Percentiles rank a stretch among this genome's conserved stretches.
phyloP scores from a whole-genome alignment of 2,888 invertebrate genomes.

The Amblyteles armatorius region DNA sequence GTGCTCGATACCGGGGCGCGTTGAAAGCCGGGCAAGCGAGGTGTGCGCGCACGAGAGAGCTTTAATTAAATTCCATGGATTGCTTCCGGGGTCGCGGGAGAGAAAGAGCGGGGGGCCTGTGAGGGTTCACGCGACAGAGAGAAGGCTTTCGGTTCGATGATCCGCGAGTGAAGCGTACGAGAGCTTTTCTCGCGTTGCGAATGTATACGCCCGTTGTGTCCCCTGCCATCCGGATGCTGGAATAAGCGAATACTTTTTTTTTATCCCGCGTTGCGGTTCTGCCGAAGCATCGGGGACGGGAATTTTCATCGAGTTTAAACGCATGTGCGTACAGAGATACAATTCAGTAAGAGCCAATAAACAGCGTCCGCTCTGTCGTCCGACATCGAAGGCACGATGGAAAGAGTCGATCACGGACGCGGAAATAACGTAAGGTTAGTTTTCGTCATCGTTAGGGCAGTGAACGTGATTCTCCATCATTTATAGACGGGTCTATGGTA shows the following conservation, averaged over 20 bases:
- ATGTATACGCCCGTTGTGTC: slow-evolving; percentile 41
- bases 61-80: slow-evolving; percentile 76
- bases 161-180: slow-evolving; percentile 37
- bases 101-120: slow-evolving; percentile 1
- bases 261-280: not conserved
- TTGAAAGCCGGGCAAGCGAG: slow-evolving; percentile 43
- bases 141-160: slow-evolving; percentile 70
- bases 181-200: slow-evolving; percentile 47
- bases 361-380: too few species aligned
- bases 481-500: too few species aligned
- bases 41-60: slow-evolving; percentile 58
- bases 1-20: slow-evolving; percentile 45
- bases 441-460: too few species aligned
- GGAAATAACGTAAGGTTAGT: too few species aligned
- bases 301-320: slow-evolving; percentile 6
- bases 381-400: too few species aligned
- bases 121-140: not conserved
- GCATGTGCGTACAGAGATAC: not conserved
- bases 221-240: slow-evolving; percentile 17
- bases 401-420: too few species aligned
- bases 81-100: slow-evolving; percentile 67
- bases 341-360: not conserved
- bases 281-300: slow-evolving; percentile 61
- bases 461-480: too few species aligned
- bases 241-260: slow-evolving; percentile 47